phyloP scores from a whole-genome alignment of 2,113 vertebrate genomes.

The Scatophagus argus region DNA sequence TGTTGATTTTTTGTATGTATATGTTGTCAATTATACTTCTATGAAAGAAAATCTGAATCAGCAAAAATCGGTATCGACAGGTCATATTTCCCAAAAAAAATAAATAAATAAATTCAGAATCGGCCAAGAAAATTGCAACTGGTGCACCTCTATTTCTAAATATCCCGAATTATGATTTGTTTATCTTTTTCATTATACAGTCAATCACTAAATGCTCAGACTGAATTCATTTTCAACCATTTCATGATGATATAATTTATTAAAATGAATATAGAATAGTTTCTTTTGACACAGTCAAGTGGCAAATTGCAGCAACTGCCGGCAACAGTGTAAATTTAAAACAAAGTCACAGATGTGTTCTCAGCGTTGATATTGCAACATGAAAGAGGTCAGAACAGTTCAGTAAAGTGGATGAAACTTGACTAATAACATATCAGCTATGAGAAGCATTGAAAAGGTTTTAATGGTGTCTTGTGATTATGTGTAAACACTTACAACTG shows the following conservation, averaged over 20 bases:
- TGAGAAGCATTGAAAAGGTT: background rate
- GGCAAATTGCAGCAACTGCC: background rate
- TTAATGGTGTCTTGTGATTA: background rate
- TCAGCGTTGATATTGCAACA: background rate
- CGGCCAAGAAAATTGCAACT: too few species aligned
- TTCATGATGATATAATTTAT: background rate
- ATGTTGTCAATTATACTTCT: too few species aligned
- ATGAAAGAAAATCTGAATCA: too few species aligned
- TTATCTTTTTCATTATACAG: conserved; percentile 6
- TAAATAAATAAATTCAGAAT: too few species aligned
- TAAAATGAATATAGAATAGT: background rate
- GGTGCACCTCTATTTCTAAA: too few species aligned
- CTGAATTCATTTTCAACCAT: background rate
- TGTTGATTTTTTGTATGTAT: too few species aligned
- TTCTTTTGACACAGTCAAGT: background rate
- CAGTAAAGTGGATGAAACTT: background rate
- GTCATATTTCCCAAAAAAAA: too few species aligned
- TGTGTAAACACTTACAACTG: background rate
- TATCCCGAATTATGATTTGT: background rate
- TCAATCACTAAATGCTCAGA: background rate
- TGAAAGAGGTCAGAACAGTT: background rate
- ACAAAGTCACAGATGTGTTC: background rate
- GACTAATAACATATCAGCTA: background rate
- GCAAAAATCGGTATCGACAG: too few species aligned
- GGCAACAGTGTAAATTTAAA: background rate